Evolutionary conservation across 2,113 vertebrate genomes (phyloP).

Genomic region (Eupsittula cactorum): DNA sequence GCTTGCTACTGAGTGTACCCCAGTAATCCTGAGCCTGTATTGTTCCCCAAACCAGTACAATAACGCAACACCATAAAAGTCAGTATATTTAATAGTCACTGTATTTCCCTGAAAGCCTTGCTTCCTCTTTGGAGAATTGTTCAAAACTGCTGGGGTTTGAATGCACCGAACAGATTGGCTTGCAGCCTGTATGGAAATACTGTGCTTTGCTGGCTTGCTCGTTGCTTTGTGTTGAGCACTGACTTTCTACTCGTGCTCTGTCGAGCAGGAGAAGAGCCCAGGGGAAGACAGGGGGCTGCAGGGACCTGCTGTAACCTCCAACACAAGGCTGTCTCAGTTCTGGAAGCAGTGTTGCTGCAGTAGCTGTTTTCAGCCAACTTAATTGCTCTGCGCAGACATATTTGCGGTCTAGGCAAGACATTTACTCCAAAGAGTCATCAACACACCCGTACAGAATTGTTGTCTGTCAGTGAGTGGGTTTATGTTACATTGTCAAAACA

Average conservation of each 20-base stretch:
- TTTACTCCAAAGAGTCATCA: constrained; percentile 16
- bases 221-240: neutral
- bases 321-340: neutral
- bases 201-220: neutral
- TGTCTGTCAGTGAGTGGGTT: constrained; percentile 31
- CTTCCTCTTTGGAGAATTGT: neutral
- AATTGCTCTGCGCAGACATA: neutral
- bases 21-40: neutral
- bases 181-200: neutral
- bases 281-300: neutral
- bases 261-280: neutral
- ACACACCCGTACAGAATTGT: neutral
- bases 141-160: neutral
- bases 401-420: neutral
- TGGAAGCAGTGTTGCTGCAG: neutral
- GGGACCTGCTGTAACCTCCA: neutral
- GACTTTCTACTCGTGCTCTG: neutral
- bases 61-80: neutral
- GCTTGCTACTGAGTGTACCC: neutral
- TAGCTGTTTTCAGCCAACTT: neutral
- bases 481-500: constrained; percentile 13
- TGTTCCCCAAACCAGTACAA: neutral
- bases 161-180: neutral
- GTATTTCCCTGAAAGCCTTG: constrained; percentile 6
- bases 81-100: constrained; percentile 35